A percentile compares a stretch with the other conserved stretches of the same genome.
These are phyloP conservation scores for Drosophila pseudoananassae DNA, from an alignment of 1,140 invertebrate species.

Conservation along the genomic window DNA sequence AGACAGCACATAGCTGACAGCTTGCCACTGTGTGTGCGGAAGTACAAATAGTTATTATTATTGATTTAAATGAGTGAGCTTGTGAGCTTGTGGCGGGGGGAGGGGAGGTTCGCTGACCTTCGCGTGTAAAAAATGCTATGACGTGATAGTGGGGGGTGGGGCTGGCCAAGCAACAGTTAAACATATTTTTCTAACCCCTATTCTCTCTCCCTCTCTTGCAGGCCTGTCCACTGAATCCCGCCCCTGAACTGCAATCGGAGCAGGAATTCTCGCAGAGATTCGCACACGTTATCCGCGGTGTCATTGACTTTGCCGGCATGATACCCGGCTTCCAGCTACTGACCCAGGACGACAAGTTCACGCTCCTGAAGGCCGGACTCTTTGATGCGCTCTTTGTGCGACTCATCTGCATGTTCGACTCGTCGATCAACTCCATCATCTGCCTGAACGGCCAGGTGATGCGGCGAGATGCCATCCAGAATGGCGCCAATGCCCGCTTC, in stretches of 20 bases:
- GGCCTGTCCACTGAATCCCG: conserved; percentile 90
- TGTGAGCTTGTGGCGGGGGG: not conserved
- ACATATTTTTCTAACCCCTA: not conserved
- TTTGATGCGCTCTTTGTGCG: conserved; percentile 97
- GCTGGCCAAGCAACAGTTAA: conserved; percentile 41
- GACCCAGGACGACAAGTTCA: conserved; percentile 98
- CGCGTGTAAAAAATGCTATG: conserved; percentile 55
- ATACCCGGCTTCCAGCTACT: conserved; percentile 98
- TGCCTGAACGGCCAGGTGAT: conserved; percentile 96
- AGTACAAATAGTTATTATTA: conserved; percentile 65
- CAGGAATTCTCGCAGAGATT: conserved; percentile 97
- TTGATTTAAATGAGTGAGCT: conserved; percentile 59
- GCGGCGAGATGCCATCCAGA: conserved; percentile 94
- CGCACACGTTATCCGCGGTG: conserved; percentile 97
- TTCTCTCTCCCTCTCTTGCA: conserved; percentile 21
- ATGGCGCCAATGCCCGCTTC: conserved; percentile 95
- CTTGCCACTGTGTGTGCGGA: not conserved
- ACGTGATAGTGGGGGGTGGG: conserved; percentile 15
- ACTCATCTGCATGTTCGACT: conserved; percentile 96
- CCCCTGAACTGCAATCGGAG: conserved; percentile 94
- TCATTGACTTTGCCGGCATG: conserved; percentile 98
- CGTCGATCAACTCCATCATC: conserved; percentile 95
- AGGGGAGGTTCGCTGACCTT: conserved; percentile 71
- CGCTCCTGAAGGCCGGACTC: conserved; percentile 96
- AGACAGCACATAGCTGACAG: not conserved